phyloP scores from a whole-genome alignment of 2,113 vertebrate genomes.

The Chauna torquata region DNA sequence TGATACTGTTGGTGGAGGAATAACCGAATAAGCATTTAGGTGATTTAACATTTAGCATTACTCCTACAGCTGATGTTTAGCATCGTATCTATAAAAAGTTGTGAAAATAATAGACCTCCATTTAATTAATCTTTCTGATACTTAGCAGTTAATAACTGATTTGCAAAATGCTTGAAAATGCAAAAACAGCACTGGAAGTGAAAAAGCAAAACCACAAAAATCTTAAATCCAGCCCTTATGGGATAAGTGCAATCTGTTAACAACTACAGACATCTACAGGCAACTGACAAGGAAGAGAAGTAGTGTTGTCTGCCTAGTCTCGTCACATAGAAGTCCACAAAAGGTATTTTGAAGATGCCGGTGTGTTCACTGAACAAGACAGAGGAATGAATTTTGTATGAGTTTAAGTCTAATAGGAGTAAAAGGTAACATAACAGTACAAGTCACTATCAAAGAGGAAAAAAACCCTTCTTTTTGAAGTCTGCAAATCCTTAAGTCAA shows the following conservation, averaged over 20 bases:
- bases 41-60: background rate
- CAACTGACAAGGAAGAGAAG: background rate
- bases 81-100: fast-evolving
- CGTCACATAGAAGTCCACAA: background rate
- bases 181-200: background rate
- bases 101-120: background rate
- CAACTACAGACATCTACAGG: background rate
- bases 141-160: background rate
- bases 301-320: background rate
- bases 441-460: background rate
- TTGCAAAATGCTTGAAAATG: background rate
- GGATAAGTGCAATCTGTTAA: background rate
- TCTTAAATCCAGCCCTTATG: background rate
- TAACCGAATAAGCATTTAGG: background rate
- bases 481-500: background rate
- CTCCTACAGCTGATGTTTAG: background rate
- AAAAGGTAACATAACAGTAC: background rate
- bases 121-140: background rate
- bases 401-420: background rate
- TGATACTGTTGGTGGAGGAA: background rate
- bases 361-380: background rate
- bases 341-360: background rate
- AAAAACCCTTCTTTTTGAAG: background rate
- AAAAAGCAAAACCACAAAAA: background rate
- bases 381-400: background rate